Percentiles rank a stretch among this genome's conserved stretches.
phyloP scores from a whole-genome alignment of 1,140 invertebrate genomes.

The Pachypeltis micranthus region DNA sequence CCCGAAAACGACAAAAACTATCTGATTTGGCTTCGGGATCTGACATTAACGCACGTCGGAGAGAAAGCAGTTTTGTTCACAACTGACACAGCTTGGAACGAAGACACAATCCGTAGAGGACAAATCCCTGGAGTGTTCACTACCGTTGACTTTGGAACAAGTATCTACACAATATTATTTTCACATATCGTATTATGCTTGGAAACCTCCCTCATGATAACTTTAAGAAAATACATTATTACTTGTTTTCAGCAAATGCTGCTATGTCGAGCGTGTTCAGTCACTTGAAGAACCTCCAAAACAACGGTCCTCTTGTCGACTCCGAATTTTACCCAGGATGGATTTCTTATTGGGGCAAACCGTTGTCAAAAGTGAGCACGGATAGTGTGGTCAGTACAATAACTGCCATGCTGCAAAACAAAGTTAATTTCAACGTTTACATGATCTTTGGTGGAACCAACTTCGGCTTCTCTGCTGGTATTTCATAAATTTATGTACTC shows the following conservation, averaged over 20 bases:
- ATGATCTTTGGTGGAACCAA: constrained; percentile 62
- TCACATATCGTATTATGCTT: constrained; percentile 28
- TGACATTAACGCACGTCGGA: constrained; percentile 47
- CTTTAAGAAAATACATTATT: too few relatives aligned
- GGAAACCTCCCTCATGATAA: constrained; percentile 9
- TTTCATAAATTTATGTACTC: constrained; percentile 14
- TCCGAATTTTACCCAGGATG: constrained; percentile 82
- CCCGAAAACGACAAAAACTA: constrained; percentile 58
- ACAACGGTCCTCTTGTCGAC: constrained; percentile 62
- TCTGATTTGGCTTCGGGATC: constrained; percentile 46
- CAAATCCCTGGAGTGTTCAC: constrained; percentile 49
- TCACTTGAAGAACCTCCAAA: constrained; percentile 41
- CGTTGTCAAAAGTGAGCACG: constrained; percentile 43
- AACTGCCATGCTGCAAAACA: constrained; percentile 45
- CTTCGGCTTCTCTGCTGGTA: constrained; percentile 55
- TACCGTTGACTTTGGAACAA: constrained; percentile 70
- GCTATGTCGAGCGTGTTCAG: too few relatives aligned
- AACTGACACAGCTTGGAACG: constrained; percentile 50
- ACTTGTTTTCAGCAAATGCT: too few relatives aligned
- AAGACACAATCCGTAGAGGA: constrained; percentile 49
- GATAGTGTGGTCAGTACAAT: constrained; percentile 44
- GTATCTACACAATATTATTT: too few relatives aligned
- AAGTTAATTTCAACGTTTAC: constrained; percentile 51
- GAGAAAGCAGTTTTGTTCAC: constrained; percentile 65
- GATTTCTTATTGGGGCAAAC: constrained; percentile 75